Evolutionary conservation across 2,113 vertebrate species (phyloP).

Genomic region (Anhinga anhinga): DNA sequence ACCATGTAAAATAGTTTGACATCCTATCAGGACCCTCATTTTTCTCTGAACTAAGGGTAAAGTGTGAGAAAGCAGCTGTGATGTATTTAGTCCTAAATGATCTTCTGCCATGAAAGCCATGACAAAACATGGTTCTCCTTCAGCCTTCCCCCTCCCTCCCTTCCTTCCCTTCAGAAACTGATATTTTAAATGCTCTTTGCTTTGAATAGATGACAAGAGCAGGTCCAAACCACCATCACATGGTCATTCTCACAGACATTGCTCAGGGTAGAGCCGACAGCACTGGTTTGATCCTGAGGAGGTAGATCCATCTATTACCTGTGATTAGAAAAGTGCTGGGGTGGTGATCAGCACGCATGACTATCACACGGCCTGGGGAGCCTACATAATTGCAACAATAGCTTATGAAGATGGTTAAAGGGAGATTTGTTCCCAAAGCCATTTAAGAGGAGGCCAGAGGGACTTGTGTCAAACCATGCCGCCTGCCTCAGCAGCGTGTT

Average conservation of each 20-base stretch:
- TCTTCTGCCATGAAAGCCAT: background rate
- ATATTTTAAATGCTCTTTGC: background rate
- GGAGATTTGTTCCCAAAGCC: background rate
- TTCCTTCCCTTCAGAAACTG: background rate
- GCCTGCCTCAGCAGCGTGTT: accelerated
- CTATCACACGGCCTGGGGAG: background rate
- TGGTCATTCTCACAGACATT: background rate
- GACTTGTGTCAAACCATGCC: background rate
- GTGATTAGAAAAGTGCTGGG: background rate
- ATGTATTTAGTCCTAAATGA: background rate
- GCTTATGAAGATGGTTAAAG: background rate
- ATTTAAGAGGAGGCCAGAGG: background rate
- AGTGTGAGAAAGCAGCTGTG: background rate
- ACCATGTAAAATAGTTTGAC: background rate
- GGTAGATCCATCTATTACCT: background rate
- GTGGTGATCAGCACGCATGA: background rate
- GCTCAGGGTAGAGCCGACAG: background rate
- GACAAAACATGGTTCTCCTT: background rate
- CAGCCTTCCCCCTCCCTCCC: background rate
- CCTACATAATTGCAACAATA: background rate
- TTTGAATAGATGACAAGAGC: background rate
- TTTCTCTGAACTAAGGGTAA: background rate
- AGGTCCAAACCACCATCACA: background rate
- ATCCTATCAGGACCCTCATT: background rate
- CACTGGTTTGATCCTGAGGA: accelerated